Conservation (phyloP, 2,888 invertebrate species). For the Stegana nigrithorax region DNA sequence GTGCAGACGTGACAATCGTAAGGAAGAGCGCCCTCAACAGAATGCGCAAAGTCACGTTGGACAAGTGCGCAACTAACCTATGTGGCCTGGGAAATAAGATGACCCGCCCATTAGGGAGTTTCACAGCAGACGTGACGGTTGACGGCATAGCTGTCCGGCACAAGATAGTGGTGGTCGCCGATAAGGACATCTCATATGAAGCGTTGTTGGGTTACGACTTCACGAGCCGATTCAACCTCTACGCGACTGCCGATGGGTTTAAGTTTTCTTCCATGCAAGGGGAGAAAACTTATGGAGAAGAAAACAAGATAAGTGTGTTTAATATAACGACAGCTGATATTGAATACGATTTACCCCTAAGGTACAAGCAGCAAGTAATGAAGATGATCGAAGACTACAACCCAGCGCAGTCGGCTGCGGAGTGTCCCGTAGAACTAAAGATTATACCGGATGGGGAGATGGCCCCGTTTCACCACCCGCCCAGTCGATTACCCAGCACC, state of each 20-base stretch:
- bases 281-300: too few relatives aligned
- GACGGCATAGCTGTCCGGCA: constrained; percentile 14
- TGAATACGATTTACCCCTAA: constrained; percentile 12
- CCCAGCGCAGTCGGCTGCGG: background rate
- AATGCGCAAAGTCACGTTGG: background rate
- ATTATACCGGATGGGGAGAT: constrained; percentile 21
- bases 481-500: background rate
- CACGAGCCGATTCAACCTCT: constrained; percentile 2
- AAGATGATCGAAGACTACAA: constrained; percentile 11
- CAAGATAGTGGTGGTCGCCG: constrained; percentile 16
- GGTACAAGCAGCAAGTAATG: constrained; percentile 10
- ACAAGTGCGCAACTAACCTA: background rate
- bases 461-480: background rate
- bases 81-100: constrained; percentile 21
- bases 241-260: constrained; percentile 8
- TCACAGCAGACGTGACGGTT: constrained; percentile 7
- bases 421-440: constrained; percentile 19
- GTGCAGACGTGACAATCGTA: constrained; percentile 16
- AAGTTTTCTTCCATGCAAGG: background rate
- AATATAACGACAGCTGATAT: background rate
- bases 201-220: constrained; percentile 23
- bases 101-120: constrained; percentile 11
- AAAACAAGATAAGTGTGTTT: constrained; percentile 16
- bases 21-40: background rate
- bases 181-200: constrained; percentile 15